A percentile compares a stretch with the other conserved stretches of the same genome.
These are phyloP conservation scores for Nemopilema nomurai DNA, from an alignment of 30 jellyfish, hydroid and myxozoan genomes.

Conservation along the genomic window DNA sequence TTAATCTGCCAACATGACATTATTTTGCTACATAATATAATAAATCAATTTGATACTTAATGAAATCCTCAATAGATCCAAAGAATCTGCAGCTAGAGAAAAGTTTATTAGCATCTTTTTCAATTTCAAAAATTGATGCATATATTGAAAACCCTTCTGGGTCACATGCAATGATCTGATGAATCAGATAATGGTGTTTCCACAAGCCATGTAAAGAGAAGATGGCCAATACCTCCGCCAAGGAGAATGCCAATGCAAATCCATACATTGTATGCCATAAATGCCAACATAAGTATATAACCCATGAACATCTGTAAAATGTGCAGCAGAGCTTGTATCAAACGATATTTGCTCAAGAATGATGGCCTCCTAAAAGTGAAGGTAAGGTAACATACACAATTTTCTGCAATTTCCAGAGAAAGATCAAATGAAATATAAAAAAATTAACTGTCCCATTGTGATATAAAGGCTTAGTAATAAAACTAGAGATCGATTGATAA, in stretches of 20 bases:
- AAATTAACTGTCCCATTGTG: too few species aligned
- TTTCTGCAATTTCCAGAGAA: too few species aligned
- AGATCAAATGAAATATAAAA: too few species aligned
- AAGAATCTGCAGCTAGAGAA: not conserved
- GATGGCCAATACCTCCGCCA: conserved; percentile 96
- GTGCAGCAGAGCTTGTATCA: conserved; percentile 84
- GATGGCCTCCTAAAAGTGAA: conserved; percentile 38
- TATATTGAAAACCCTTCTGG: not conserved
- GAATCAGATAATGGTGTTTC: conserved; percentile 57
- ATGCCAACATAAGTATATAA: conserved; percentile 92
- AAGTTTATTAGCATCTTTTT: not conserved
- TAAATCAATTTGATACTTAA: not conserved
- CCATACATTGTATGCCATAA: conserved; percentile 97
- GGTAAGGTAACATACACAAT: too few species aligned
- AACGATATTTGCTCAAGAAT: conserved; percentile 42
- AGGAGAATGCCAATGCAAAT: conserved; percentile 81
- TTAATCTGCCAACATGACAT: too few species aligned
- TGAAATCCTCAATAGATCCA: not conserved
- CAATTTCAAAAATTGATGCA: not conserved
- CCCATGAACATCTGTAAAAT: conserved; percentile 89
- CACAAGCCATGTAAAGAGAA: conserved; percentile 79
- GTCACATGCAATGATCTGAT: conserved; percentile 64
- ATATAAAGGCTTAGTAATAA: too few species aligned
- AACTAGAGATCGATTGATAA: too few species aligned
- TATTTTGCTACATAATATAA: not conserved